Conservation (phyloP, 1,140 invertebrate genomes). For the Tyrophagus putrescentiae region DNA sequence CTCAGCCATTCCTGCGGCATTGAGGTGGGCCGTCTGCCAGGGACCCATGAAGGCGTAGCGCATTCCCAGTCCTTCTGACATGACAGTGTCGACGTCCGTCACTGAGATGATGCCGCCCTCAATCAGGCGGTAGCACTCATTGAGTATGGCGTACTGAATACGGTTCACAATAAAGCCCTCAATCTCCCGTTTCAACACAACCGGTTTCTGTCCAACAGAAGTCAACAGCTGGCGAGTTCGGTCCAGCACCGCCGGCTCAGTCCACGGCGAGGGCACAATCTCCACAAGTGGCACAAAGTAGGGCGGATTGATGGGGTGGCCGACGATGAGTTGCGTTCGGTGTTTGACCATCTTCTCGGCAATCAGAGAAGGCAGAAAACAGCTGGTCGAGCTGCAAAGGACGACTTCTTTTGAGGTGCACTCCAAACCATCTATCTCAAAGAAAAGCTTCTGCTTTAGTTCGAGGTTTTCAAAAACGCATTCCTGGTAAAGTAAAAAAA, state of each 20-base stretch:
- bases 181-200: conserved; percentile 65
- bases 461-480: conserved; percentile 78
- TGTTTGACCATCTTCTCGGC: conserved; percentile 59
- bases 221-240: conserved; percentile 59
- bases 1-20: conserved; percentile 69
- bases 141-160: conserved; percentile 87
- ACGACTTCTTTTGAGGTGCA: conserved; percentile 42
- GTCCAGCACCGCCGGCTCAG: conserved; percentile 46
- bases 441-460: conserved; percentile 64
- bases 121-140: conserved; percentile 78
- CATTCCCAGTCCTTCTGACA: conserved; percentile 82
- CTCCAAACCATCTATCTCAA: conserved; percentile 56
- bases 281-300: conserved; percentile 89
- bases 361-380: conserved; percentile 69
- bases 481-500: conserved; percentile 50
- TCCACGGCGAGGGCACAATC: conserved; percentile 80
- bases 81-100: conserved; percentile 78
- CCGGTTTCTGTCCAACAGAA: conserved; percentile 76
- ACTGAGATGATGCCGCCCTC: conserved; percentile 65
- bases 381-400: conserved; percentile 77
- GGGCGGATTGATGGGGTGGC: conserved; percentile 90
- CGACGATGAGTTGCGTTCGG: conserved; percentile 55
- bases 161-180: conserved; percentile 84
- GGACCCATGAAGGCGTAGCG: conserved; percentile 87
- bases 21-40: conserved; percentile 82